Evolutionary conservation across 2,888 invertebrate species (phyloP), one percentile per base, ranked within the genome.

Genomic region (Melanostoma mellinum): DNA sequence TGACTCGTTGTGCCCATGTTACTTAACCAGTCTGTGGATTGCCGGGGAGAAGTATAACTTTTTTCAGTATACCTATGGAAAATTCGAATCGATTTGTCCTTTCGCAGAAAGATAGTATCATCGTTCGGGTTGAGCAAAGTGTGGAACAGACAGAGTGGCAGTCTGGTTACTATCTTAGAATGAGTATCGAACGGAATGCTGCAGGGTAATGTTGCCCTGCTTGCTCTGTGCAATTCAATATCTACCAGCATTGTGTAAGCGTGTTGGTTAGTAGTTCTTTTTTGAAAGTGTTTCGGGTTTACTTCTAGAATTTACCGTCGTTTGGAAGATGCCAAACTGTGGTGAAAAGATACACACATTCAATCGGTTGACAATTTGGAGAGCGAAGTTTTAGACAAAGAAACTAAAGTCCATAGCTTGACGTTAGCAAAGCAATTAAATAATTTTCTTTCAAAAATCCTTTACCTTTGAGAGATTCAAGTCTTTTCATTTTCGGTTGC

Each of bases 81-180:
- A 58, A 60, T n/a, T 76, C 55, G 61, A 72, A 76, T 81, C 67
- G 71, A 76, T 81, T 72, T 81, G 72, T 81, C 65, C 61, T 68
- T 55, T 38, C 42, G 42, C 42, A 42, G 67, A 65, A 44, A 75
- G 52, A 65, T 65, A 68, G 50, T 68, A 76, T 81, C 81, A 76
- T 81, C 80, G 20, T 72, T 60, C 20, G 58, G 60, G 53, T 46
- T 46, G 56, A 55, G 40, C 60, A 48, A 33, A 52, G 40, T 10
- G 36, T 32, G 38, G 56, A 36, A 50, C 30, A 63, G 65, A 35
- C 60, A 80, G 38, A 38, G 63, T 65, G 32, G 42, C 60, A 76
- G 80, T 72, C 76, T 76, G 76, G 65, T 46, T 61, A 61, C 67
- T 75, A 44, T 36, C 50, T 68, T 63, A 36, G 44, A 33, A 40